Evolutionary conservation across 2,113 vertebrate species (phyloP), one percentile per base, ranked within the genome.

Genomic region (Antigone vipio): DNA sequence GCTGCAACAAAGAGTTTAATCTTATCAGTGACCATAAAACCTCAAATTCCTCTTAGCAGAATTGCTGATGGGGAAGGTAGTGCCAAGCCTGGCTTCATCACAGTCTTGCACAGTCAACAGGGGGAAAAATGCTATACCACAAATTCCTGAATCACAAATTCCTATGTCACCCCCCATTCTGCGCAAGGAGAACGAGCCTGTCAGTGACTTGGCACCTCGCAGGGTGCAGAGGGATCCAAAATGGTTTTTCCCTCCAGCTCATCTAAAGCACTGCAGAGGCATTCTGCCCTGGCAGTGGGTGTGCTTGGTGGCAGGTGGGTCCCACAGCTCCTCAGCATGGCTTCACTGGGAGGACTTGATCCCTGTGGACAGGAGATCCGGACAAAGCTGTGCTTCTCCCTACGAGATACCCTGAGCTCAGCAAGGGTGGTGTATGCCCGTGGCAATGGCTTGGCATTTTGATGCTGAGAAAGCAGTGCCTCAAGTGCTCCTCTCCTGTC

Each of bases 21-120:
- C 96, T 97, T 97, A 97, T 97, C 97, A 97, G 95, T 88, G 92
- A 95, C 91, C 95, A 95, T 93, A 97, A 97, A 97, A 97, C 59
- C 92, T 93, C 85, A 79, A 95, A 97, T 96, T 97, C 97, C 94
- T 95, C 74, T 92, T 83, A 83, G 81, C 78, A 94, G 96, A 94
- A 96, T 88, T 97, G 94, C 95, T 96, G 96, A 96, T 96, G 95
- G 94, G 87, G 94, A 97, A 2, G 59, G 94, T 83, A 89, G 95
- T 97, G 93, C 95, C 96, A 97, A 96, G 95, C 93, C 95, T 96
- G 94, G 91, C 87, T 87, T 96, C 94, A 69, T 4, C 11, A 6
- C 77, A 89, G 87, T 62, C 89, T 84, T 85, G 55, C 67, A 59
- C 55, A 97, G 92, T 88, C 96, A 97, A 96, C 74, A 59, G 69